Base-by-base conservation (phyloP, 2,888 invertebrate genomes). In the Caenorhabditis sp. region DNA sequence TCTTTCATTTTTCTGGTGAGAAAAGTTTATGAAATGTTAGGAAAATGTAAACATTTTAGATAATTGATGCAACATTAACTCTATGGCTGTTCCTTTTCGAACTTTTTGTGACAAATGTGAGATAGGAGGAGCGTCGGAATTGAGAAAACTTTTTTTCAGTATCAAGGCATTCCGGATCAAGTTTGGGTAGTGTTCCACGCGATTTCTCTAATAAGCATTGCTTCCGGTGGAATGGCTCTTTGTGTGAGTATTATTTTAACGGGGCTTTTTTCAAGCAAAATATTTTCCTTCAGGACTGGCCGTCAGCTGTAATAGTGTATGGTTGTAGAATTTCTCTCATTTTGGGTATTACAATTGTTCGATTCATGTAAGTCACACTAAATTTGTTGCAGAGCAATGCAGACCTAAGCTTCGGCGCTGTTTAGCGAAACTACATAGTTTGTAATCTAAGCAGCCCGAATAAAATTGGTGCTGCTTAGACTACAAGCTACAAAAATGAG, bases 301-400 rank as follows among this genome's bases (percentile, higher is more conserved):
- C 68, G 2, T 6, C 32, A 7, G 58, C 68, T 13, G 48, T 58
- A 13, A 30, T 65, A 22, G 45, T 66, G 1, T 74, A 59, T 27
- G 59, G 52, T 8, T 56, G 46, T 37, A 27, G 73, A 24, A 46
- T 74, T 22, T 30, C 11, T 20, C 15, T 66, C n/a, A 37, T 74
- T 39, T 22, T 74, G 7, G 37, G 45, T 0, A 27, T 74, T 13
- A 46, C 61, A 4, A 35, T 39, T 11, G 46, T 32, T 5, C 50
- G 73, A 61, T 66, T 74, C 11, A 39, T 74, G 73, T 71, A 22
- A 70, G 58, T 43, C 45, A 26, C n/a, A n/a, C n/a, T n/a, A n/a
- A n/a, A n/a, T n/a, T n/a, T n/a, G n/a, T n/a, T n/a, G n/a, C n/a
- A n/a, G n/a, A n/a, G n/a, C n/a, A n/a, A n/a, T n/a, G n/a, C n/a